Conservation (phyloP, 2,113 vertebrate species). For the Prinia subflava region DNA sequence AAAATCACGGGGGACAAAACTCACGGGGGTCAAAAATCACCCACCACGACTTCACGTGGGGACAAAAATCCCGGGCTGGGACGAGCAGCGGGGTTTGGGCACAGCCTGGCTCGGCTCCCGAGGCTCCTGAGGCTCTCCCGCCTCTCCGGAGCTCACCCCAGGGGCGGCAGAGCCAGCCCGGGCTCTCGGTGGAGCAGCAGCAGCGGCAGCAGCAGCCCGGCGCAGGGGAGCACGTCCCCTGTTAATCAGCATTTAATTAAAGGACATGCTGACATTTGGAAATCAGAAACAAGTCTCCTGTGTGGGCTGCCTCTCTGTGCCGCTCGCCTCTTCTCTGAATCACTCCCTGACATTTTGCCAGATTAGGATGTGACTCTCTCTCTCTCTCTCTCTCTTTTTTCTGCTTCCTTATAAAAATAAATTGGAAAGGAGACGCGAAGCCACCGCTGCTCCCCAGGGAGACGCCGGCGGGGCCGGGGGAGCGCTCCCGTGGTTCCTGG, state of each 20-base stretch:
- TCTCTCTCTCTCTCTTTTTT: background rate
- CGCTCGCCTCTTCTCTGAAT: conserved; percentile 59
- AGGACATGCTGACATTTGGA: conserved; percentile 72
- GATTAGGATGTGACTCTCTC: conserved; percentile 20
- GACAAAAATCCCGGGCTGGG: background rate
- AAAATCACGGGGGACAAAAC: background rate
- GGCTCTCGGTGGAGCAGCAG: background rate
- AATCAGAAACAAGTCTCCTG: conserved; percentile 63
- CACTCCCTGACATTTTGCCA: conserved; percentile 71
- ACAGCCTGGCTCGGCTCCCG: background rate
- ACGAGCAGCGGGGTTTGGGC: fast-evolving
- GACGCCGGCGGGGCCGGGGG: background rate
- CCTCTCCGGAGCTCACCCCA: background rate
- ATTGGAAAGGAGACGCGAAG: conserved; percentile 9
- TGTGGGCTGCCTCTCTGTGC: conserved; percentile 62
- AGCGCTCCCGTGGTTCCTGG: background rate
- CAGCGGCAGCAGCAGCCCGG: background rate
- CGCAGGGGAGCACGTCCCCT: conserved; percentile 36
- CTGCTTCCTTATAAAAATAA: conserved; percentile 45
- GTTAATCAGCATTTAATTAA: conserved; percentile 73
- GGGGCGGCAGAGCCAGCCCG: background rate
- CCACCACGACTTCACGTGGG: fast-evolving
- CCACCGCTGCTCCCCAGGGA: background rate
- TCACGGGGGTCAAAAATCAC: too few species aligned
- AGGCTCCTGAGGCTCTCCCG: fast-evolving